Conservation (phyloP, 2,888 invertebrate genomes). For the Eubasilissa splendida region DNA sequence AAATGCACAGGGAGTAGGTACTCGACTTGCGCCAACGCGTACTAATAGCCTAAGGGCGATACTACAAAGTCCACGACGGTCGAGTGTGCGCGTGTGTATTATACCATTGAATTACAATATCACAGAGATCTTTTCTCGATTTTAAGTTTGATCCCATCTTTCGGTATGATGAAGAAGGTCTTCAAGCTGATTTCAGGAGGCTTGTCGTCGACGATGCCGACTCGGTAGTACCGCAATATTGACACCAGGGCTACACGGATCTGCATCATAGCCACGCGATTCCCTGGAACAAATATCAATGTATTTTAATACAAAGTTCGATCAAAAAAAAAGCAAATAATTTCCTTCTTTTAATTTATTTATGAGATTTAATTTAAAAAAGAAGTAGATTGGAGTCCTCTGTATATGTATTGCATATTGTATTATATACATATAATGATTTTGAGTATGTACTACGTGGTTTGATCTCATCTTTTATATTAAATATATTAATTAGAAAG, state of each 20-base stretch:
- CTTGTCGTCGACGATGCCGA: background rate
- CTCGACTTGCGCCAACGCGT: background rate
- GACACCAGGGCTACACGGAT: conserved; percentile 4
- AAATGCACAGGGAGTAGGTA: no score
- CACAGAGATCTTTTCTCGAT: background rate
- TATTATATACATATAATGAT: background rate
- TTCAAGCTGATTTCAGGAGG: conserved; percentile 3
- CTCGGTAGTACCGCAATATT: background rate
- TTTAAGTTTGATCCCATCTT: conserved; percentile 8
- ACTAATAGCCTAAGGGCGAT: background rate
- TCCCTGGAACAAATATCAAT: conserved; percentile 1
- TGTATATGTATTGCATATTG: background rate
- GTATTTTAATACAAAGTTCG: background rate
- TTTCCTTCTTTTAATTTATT: background rate
- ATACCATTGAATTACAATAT: background rate
- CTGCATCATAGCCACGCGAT: conserved; percentile 5
- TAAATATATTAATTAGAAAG: no score
- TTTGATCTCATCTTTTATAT: no score
- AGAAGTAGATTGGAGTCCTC: background rate
- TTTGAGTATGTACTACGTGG: no score
- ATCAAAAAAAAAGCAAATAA: background rate
- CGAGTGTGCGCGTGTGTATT: background rate
- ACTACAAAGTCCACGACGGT: background rate
- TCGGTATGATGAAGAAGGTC: conserved; percentile 6
- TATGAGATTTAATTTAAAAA: background rate